Percentiles rank a stretch among this genome's conserved stretches.
phyloP scores from a whole-genome alignment of 2,888 invertebrate species.

The Tetrapedia diversipes region DNA sequence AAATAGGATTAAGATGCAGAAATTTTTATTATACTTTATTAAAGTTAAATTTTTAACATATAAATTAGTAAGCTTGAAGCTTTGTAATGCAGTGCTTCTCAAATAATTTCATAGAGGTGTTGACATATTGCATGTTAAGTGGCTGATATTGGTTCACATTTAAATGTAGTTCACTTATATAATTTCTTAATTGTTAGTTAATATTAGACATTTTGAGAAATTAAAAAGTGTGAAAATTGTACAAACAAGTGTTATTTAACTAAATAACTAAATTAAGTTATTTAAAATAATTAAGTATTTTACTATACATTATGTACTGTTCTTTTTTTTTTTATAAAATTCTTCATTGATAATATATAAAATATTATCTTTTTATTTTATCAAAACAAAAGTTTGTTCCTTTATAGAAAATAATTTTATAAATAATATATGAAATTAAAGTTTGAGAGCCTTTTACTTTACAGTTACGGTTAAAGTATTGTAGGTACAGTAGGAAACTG shows the following conservation, averaged over 20 bases:
- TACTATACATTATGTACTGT: neutral
- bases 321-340: neutral
- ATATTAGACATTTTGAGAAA: neutral
- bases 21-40: constrained; percentile 52
- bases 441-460: constrained; percentile 80
- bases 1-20: neutral
- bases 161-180: neutral
- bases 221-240: neutral
- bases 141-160: neutral
- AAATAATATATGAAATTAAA: constrained; percentile 2
- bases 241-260: neutral
- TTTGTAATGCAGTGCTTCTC: constrained; percentile 58
- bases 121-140: neutral
- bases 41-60: constrained; percentile 67
- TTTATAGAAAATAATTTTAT: neutral
- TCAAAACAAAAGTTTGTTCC: neutral
- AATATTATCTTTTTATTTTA: neutral
- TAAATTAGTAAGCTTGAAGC: constrained; percentile 59
- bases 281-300: neutral
- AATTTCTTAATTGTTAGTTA: neutral
- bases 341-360: neutral
- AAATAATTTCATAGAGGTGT: constrained; percentile 34
- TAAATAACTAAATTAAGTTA: neutral
- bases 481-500: constrained; percentile 80
- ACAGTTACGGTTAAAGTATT: constrained; percentile 80